These are phyloP conservation scores for Tympanoctomys barrerae DNA, from an alignment of 2,797 vertebrate species.

Conservation along the genomic window DNA sequence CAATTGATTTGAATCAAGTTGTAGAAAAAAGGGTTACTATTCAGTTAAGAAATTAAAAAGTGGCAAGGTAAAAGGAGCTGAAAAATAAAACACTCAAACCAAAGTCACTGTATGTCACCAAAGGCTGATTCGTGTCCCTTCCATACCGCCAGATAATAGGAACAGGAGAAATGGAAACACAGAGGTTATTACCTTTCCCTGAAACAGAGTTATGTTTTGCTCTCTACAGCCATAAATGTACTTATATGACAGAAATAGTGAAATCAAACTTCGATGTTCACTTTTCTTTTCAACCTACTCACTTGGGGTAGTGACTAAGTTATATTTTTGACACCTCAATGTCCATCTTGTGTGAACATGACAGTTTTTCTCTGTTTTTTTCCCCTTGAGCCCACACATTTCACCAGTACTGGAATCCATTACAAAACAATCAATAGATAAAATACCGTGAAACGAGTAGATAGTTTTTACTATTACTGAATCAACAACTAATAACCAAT, in stretches of 20 bases:
- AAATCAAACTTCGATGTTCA: background rate
- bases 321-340: background rate
- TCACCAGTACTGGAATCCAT: background rate
- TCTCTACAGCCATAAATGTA: background rate
- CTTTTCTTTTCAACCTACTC: background rate
- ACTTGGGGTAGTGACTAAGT: background rate
- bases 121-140: background rate
- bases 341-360: background rate
- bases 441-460: background rate
- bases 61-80: background rate
- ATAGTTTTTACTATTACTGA: background rate
- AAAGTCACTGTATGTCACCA: fast-evolving
- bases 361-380: background rate
- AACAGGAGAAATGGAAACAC: background rate
- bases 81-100: background rate
- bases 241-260: background rate
- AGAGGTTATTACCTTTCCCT: background rate
- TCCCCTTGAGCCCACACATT: background rate
- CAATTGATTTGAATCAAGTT: background rate
- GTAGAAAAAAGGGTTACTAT: background rate
- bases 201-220: background rate
- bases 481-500: background rate
- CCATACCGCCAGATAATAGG: background rate
- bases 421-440: background rate
- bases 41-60: background rate